phyloP scores from a whole-genome alignment of 2,113 vertebrate genomes.

The Cairina moschata region DNA sequence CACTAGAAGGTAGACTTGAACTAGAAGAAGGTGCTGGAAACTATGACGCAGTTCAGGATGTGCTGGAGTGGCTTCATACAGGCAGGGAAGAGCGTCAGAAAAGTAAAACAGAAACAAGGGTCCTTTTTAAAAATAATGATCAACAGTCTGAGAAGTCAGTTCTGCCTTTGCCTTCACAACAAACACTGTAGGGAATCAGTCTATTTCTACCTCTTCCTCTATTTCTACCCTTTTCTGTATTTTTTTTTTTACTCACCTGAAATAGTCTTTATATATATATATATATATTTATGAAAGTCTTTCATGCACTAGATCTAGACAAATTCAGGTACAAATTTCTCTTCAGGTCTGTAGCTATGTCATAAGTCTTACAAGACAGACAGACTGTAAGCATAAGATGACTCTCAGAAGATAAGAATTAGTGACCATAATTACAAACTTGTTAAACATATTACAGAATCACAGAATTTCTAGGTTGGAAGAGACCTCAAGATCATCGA shows the following conservation, averaged over 20 bases:
- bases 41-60: rapidly evolving
- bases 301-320: not conserved
- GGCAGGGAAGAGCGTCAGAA: not conserved
- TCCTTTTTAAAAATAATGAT: not conserved
- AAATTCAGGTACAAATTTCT: not conserved
- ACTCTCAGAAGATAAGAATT: not conserved
- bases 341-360: not conserved
- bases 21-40: not conserved
- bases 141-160: not conserved
- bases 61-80: not conserved
- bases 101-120: not conserved
- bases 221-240: not conserved
- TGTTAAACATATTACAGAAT: not conserved
- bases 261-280: not conserved
- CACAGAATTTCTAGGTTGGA: no score
- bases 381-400: rapidly evolving
- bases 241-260: not conserved
- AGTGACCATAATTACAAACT: not conserved
- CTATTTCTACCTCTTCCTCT: not conserved
- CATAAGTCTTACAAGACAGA: not conserved
- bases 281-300: not conserved
- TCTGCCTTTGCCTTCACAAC: not conserved
- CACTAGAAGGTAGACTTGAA: not conserved
- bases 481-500: no score
- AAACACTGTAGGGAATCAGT: not conserved